Conservation (phyloP, 2,113 vertebrate genomes). For the Hiodon alosoides region DNA sequence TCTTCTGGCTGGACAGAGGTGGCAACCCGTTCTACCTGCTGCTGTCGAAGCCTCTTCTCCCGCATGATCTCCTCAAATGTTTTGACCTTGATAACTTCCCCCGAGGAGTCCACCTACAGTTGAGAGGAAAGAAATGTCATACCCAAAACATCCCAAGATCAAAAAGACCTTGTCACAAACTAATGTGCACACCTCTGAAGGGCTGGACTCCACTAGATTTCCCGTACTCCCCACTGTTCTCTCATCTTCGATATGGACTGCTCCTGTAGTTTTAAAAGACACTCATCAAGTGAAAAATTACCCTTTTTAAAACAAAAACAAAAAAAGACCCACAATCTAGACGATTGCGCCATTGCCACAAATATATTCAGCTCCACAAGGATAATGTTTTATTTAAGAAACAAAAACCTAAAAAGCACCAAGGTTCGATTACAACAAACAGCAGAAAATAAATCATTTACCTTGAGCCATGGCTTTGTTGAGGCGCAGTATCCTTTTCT, state of each 20-base stretch:
- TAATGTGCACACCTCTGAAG: slow-evolving; percentile 36
- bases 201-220: slow-evolving; percentile 20
- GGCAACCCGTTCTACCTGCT: slow-evolving; percentile 51
- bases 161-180: background rate
- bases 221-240: slow-evolving; percentile 29
- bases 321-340: too few relatives aligned
- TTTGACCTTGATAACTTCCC: slow-evolving; percentile 66
- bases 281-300: background rate
- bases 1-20: slow-evolving; percentile 20
- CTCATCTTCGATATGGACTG: slow-evolving; percentile 28
- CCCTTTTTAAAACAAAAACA: background rate
- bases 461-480: slow-evolving; percentile 54
- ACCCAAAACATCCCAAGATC: background rate
- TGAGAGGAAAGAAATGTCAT: background rate
- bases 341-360: too few relatives aligned
- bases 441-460: slow-evolving; percentile 37
- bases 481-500: slow-evolving; percentile 51
- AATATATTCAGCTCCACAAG: too few relatives aligned
- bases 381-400: background rate
- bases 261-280: slow-evolving; percentile 22
- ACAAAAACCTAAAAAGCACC: background rate
- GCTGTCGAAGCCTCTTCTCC: slow-evolving; percentile 72
- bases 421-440: background rate
- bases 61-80: slow-evolving; percentile 76
- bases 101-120: slow-evolving; percentile 27